These are phyloP conservation scores for Tiphia femorata DNA, from an alignment of 2,888 invertebrate species.

Conservation along the genomic window DNA sequence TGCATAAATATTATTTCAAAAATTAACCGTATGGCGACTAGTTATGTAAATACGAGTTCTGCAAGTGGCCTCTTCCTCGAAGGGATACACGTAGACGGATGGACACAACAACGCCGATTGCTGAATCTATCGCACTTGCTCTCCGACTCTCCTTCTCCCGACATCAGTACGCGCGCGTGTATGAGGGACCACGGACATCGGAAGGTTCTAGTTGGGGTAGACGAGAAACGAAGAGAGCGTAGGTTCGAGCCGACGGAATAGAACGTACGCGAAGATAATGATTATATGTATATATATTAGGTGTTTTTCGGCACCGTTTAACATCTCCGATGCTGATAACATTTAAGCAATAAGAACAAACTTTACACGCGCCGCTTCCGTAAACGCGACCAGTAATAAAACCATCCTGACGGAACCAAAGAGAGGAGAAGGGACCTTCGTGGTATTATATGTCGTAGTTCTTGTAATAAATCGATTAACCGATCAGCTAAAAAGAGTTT, in stretches of 20 bases:
- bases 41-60: too few relatives aligned
- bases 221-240: neutral
- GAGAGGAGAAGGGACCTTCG: conserved; percentile 10
- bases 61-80: too few relatives aligned
- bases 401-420: conserved; percentile 18
- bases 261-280: conserved; percentile 23
- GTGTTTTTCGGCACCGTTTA: conserved; percentile 30
- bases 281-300: conserved; percentile 39
- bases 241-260: neutral
- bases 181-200: neutral
- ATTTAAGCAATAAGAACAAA: conserved; percentile 32
- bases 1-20: too few relatives aligned
- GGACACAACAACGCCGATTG: too few relatives aligned
- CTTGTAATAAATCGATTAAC: conserved; percentile 31
- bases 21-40: too few relatives aligned
- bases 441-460: conserved; percentile 19
- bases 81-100: too few relatives aligned
- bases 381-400: conserved; percentile 32
- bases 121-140: too few relatives aligned
- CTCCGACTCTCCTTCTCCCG: neutral
- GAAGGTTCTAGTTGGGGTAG: neutral
- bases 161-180: conserved; percentile 1
- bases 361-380: conserved; percentile 29
- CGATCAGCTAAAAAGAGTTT: conserved; percentile 17
- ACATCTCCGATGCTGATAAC: conserved; percentile 32